phyloP scores from a whole-genome alignment of 1,140 invertebrate genomes.

The Paralvinella palmiformis region DNA sequence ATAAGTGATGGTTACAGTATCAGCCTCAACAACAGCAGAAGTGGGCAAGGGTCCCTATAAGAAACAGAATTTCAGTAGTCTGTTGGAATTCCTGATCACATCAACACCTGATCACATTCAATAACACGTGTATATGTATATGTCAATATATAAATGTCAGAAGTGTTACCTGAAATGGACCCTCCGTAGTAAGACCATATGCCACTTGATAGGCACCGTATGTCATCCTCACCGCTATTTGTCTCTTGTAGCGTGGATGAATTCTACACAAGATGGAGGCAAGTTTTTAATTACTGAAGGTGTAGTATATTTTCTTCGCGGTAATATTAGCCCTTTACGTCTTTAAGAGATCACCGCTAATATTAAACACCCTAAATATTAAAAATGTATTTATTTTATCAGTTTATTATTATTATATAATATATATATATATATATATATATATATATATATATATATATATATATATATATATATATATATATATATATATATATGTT shows the following conservation, averaged over 20 bases:
- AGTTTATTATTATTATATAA: neutral
- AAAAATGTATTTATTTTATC: neutral
- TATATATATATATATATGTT: neutral
- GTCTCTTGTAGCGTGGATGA: constrained; percentile 7
- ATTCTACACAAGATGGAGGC: neutral
- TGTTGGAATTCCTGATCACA: no score
- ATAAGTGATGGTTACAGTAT: neutral
- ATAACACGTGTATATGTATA: no score
- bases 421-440: neutral
- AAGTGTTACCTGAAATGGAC: no score
- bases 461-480: neutral
- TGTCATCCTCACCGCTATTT: neutral
- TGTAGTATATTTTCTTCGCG: neutral
- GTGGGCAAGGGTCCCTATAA: constrained; percentile 1
- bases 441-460: neutral
- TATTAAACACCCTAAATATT: neutral
- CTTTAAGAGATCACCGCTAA: neutral
- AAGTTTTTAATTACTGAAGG: neutral
- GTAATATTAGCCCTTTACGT: neutral
- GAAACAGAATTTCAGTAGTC: no score
- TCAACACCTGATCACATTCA: no score
- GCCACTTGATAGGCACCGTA: neutral
- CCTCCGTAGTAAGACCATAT: neutral
- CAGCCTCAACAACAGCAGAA: neutral
- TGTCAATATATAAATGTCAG: no score